Evolutionary conservation across 2,888 invertebrate genomes (phyloP), one percentile per base, ranked within the genome.

Genomic region (Drosophila incognita): DNA sequence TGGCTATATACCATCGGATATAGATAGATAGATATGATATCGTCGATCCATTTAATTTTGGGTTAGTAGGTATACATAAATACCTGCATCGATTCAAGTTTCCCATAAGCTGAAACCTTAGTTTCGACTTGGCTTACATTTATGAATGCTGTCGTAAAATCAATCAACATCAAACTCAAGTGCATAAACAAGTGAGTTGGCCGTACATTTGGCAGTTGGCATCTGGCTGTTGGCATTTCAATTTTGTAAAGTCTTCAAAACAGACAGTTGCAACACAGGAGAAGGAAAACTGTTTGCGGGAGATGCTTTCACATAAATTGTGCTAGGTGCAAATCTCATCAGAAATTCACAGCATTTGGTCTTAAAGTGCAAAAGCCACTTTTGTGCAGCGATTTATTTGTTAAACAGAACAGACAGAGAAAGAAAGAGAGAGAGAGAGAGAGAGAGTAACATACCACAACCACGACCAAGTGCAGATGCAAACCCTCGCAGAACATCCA

Each of bases 401-500:
- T 71, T 51, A 71, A 71, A 70, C 70, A 68, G 64, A 10, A 21
- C 10, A 21, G 54, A 13, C 24, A 5, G 11, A 11, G 7, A 36
- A n/a, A 57, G 13, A 49, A 48, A 27, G 10, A 31, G 10, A 48
- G 11, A 15, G n/a, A 10, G 7, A 24, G 8, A 15, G 29, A 18
- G 3, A 27, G 15, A 24, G 8, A 21, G 18, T 2, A n/a, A 93
- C 94, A 93, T 92, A 94, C 96, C 84, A 96, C 95, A 13, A 96
- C 96, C 1, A 97, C 93, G 0, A 96, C 95, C 24, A 97, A 94
- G 91, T 97, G 96, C 11, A 97, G 93, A 89, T 97, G 96, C 2
- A 97, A 93, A 0, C 96, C 96, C 91, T 97, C 97, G 89, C 96
- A 96, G 91, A 97, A 97, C 97, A 97, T 97, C 97, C 97, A 97